Conservation (phyloP, 2,113 vertebrate species). For the Cavia porcellus region DNA sequence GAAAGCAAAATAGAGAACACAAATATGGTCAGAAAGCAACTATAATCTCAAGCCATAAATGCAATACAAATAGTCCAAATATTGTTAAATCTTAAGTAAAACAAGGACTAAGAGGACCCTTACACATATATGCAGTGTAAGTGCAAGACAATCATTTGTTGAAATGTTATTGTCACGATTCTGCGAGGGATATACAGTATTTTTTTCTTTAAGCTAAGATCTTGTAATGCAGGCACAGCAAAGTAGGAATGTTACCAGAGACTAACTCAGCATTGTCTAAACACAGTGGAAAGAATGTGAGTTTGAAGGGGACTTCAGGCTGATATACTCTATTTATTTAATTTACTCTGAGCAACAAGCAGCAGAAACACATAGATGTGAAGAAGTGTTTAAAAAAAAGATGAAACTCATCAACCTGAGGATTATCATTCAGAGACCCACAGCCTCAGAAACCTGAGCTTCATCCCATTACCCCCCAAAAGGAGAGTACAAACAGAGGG, state of each 20-base stretch:
- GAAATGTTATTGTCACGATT: background rate
- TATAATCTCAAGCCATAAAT: background rate
- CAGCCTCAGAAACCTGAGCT: background rate
- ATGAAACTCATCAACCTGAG: background rate
- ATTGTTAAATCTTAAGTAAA: background rate
- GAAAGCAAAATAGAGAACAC: background rate
- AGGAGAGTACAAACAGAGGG: background rate
- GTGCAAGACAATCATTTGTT: background rate
- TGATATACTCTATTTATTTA: background rate
- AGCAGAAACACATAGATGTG: background rate
- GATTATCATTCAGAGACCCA: background rate
- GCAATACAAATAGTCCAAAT: background rate
- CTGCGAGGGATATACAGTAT: rapidly evolving
- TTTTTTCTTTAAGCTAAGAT: background rate
- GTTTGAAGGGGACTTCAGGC: background rate
- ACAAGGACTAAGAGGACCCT: background rate
- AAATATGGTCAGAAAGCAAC: background rate
- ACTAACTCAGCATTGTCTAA: background rate
- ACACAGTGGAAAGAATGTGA: background rate
- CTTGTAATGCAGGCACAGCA: background rate
- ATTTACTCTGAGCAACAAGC: background rate
- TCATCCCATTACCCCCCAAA: background rate
- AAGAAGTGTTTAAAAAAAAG: background rate
- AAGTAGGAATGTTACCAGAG: background rate
- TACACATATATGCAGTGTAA: rapidly evolving